Evolutionary conservation across 2,888 invertebrate species (phyloP).

Genomic region (Drosophila colorata): DNA sequence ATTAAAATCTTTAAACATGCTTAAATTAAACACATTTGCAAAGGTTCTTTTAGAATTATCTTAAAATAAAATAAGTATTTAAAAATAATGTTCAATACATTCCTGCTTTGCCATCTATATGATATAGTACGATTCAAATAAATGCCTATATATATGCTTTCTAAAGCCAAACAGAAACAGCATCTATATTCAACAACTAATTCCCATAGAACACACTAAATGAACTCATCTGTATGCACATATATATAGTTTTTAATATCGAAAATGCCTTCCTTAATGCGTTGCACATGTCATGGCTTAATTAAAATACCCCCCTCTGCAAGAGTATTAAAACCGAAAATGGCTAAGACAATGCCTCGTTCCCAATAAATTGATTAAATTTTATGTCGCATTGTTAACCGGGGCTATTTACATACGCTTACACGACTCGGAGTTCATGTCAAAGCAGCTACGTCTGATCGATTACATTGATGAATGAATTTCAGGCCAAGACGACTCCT

Average conservation of each 20-base stretch:
- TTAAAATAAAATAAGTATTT: too few relatives aligned
- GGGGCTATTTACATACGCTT: constrained; percentile 67
- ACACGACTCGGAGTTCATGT: constrained; percentile 39
- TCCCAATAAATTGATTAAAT: constrained; percentile 80
- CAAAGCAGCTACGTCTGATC: constrained; percentile 66
- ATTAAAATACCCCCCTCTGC: constrained; percentile 3
- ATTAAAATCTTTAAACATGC: too few relatives aligned
- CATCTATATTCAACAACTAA: too few relatives aligned
- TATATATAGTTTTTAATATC: neutral
- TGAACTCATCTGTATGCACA: neutral
- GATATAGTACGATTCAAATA: too few relatives aligned
- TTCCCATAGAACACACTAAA: neutral
- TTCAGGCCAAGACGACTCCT: constrained; percentile 61
- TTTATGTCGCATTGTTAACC: constrained; percentile 74
- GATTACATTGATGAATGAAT: constrained; percentile 81
- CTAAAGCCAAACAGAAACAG: too few relatives aligned
- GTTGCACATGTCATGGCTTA: constrained; percentile 8
- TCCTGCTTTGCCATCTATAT: too few relatives aligned
- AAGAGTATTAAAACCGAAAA: constrained; percentile 6
- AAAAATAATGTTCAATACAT: too few relatives aligned
- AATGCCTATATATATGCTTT: too few relatives aligned
- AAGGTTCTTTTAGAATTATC: too few relatives aligned
- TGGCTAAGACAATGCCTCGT: constrained; percentile 64
- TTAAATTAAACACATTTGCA: too few relatives aligned
- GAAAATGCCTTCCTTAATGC: neutral